Evolutionary conservation across 2,888 invertebrate species (phyloP), one percentile per base, ranked within the genome.

Genomic region (Fabriciana adippe): DNA sequence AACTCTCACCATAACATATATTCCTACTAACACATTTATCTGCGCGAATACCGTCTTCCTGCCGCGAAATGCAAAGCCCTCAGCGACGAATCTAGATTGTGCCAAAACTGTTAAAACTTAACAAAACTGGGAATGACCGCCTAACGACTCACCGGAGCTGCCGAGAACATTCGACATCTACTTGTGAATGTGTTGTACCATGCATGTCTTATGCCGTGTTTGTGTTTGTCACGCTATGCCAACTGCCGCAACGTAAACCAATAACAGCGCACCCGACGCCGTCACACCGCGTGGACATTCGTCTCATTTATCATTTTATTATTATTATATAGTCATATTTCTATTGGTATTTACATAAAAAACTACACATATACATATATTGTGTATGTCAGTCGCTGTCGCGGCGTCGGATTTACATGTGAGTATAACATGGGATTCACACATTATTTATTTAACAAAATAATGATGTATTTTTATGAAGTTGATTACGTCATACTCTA

Each of bases 21-120:
- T 11, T 41, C 72, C 74, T 74, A 81, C 80, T 81, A 81, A 81
- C 78, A 70, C 75, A 71, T 67, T 76, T 76, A 77, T 82, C 81
- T 82, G 87, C 86, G 91, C 86, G 89, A 84, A 82, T 88, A 90
- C 92, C 92, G 92, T 86, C 92, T 92, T 91, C 92, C 92, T 92
- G 91, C 92, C 92, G 80, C 81, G 81, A 84, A 78, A 82, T 78
- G 81, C 81, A 80, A 81, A 79, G 75, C 73, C 77, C 72, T 72
- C 76, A 73, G 77, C 81, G 80, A 81, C 81, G 81, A 80, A 77
- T 74, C 76, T 75, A 78, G 73, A 75, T 79, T 77, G 83, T 81
- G 85, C 84, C 87, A 81, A 82, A 81, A 86, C 82, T 85, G 81
- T 76, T 76, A 81, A 85, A 78, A 79, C 79, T 86, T 89, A 89